phyloP scores from a whole-genome alignment of 2,888 invertebrate species.

The Pristionchus japonicus region DNA sequence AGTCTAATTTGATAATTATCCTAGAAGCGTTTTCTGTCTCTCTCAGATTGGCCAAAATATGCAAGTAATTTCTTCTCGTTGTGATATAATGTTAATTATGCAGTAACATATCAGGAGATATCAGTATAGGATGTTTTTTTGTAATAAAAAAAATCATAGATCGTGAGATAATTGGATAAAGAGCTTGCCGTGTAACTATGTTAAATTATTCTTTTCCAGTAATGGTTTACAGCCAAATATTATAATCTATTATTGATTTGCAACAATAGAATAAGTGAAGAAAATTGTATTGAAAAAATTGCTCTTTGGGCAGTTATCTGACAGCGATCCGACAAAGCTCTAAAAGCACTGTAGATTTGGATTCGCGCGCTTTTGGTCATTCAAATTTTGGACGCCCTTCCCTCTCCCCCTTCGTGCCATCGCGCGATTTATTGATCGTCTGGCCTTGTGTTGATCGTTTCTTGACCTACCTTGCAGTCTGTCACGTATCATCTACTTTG shows the following conservation, averaged over 20 bases:
- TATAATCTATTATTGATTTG: background rate
- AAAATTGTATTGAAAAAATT: background rate
- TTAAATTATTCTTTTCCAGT: background rate
- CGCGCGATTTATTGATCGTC: background rate
- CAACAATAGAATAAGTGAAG: background rate
- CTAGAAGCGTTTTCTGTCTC: background rate
- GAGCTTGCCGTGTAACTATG: conserved; percentile 22
- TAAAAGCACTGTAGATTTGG: background rate
- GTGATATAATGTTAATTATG: conserved; percentile 4
- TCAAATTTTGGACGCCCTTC: conserved; percentile 2
- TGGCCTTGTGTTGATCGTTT: background rate
- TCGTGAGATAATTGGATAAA: conserved; percentile 1
- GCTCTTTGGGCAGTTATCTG: background rate
- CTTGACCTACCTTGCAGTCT: background rate
- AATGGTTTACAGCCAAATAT: background rate
- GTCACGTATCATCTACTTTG: background rate
- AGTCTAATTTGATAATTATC: background rate
- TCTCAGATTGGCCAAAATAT: conserved; percentile 1
- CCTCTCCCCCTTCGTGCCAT: background rate
- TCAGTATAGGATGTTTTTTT: conserved; percentile 5
- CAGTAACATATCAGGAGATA: conserved; percentile 18
- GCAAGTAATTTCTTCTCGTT: conserved; percentile 28
- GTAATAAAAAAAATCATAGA: background rate
- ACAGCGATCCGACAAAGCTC: background rate
- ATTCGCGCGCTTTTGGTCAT: background rate